These are phyloP conservation scores for Aphidius ervi DNA, from an alignment of 1,140 invertebrate species.

Conservation along the genomic window DNA sequence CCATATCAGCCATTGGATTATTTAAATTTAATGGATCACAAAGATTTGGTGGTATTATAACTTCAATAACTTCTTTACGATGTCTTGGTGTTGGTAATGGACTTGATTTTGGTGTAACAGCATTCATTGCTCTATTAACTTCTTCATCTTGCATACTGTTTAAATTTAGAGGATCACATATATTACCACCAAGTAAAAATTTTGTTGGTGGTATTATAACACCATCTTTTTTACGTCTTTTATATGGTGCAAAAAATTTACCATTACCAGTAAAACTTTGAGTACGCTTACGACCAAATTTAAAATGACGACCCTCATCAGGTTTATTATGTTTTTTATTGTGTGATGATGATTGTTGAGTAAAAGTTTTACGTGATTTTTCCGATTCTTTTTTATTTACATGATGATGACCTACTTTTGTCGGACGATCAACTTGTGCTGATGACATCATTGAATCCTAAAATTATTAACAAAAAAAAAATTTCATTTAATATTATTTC, in stretches of 20 bases:
- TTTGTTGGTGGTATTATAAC: constrained; percentile 79
- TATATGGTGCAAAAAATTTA: constrained; percentile 55
- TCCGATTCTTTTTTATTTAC: constrained; percentile 44
- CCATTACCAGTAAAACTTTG: constrained; percentile 53
- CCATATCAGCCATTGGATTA: constrained; percentile 74
- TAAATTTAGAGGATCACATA: constrained; percentile 90
- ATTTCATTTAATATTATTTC: neutral
- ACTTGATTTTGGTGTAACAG: constrained; percentile 81
- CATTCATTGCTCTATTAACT: constrained; percentile 79
- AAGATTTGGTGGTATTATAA: constrained; percentile 89
- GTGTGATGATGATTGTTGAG: constrained; percentile 27
- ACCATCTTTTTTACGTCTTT: constrained; percentile 68
- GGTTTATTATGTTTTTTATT: constrained; percentile 46
- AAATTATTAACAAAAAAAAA: constrained; percentile 22
- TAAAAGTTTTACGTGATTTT: constrained; percentile 39
- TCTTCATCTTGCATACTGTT: constrained; percentile 88
- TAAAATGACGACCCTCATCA: constrained; percentile 48
- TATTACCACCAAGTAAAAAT: constrained; percentile 91
- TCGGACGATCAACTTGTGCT: constrained; percentile 38
- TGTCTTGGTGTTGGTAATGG: constrained; percentile 82
- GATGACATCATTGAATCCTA: constrained; percentile 36
- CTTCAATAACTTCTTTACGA: constrained; percentile 77
- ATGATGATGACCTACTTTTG: constrained; percentile 30
- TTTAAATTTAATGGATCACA: constrained; percentile 85
- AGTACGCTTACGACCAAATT: constrained; percentile 52